phyloP scores from a whole-genome alignment of 2,113 vertebrate species.

The Chaetura pelagica region DNA sequence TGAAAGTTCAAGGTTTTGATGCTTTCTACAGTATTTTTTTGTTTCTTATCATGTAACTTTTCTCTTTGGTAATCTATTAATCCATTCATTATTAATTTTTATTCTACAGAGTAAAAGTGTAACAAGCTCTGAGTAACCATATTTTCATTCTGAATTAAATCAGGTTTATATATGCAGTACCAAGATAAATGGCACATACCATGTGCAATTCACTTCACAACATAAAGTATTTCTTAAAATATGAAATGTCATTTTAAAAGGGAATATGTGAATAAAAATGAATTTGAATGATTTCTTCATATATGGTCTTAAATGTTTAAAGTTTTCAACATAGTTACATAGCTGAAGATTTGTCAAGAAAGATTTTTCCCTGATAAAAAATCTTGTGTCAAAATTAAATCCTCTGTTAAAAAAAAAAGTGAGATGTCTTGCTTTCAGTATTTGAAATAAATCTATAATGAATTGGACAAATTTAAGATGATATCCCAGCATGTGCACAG shows the following conservation, averaged over 20 bases:
- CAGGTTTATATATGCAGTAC: not conserved
- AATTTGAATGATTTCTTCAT: accelerated
- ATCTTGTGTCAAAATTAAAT: not conserved
- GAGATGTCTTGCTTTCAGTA: not conserved
- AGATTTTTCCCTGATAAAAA: not conserved
- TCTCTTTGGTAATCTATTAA: not conserved
- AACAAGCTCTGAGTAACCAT: not conserved
- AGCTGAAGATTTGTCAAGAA: not conserved
- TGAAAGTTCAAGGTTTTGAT: not conserved
- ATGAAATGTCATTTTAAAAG: not conserved
- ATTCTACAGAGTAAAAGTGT: not conserved
- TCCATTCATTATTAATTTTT: accelerated
- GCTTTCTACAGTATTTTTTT: not conserved
- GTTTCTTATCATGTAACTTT: not conserved
- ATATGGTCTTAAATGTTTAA: not conserved
- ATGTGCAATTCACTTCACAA: not conserved
- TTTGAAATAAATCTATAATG: not conserved
- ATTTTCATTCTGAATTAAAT: not conserved
- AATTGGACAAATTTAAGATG: not conserved
- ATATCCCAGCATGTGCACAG: not conserved
- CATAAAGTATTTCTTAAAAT: not conserved
- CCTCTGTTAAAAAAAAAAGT: not conserved
- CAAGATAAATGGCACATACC: not conserved
- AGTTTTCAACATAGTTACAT: not conserved
- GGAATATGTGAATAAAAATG: not conserved